These are phyloP conservation scores for Bovichtus diacanthus DNA, from an alignment of 2,797 vertebrate species.

Conservation along the genomic window DNA sequence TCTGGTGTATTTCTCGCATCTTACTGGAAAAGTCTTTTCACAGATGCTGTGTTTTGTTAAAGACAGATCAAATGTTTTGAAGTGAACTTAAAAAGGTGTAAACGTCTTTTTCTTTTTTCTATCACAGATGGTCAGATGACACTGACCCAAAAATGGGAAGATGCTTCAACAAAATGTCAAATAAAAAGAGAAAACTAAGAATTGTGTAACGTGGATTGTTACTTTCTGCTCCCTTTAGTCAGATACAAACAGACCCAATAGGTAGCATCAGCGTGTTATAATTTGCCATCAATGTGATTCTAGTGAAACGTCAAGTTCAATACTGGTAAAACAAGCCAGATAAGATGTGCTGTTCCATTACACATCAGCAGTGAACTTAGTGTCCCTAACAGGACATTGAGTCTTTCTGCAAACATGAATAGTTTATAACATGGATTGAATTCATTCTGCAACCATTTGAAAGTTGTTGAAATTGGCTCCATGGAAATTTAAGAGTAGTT, in stretches of 20 bases:
- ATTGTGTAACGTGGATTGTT: not conserved
- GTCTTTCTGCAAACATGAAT: too few relatives aligned
- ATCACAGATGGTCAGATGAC: conserved; percentile 9
- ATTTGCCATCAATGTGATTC: not conserved
- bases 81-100: conserved; percentile 29
- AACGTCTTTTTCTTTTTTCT: conserved; percentile 56
- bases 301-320: too few relatives aligned
- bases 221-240: not conserved
- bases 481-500: too few relatives aligned
- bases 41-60: conserved; percentile 37
- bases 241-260: not conserved
- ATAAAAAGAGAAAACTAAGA: conserved; percentile 36
- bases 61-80: conserved; percentile 23
- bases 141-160: not conserved
- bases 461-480: too few relatives aligned
- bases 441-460: too few relatives aligned
- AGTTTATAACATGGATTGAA: too few relatives aligned
- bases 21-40: conserved; percentile 29
- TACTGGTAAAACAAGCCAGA: too few relatives aligned
- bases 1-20: conserved; percentile 21
- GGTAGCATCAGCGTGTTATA: not conserved
- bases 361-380: too few relatives aligned
- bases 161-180: conserved; percentile 36
- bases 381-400: too few relatives aligned
- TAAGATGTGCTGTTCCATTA: too few relatives aligned